Evolutionary conservation across 2,797 vertebrate genomes (phyloP).

Genomic region (Gila robusta): DNA sequence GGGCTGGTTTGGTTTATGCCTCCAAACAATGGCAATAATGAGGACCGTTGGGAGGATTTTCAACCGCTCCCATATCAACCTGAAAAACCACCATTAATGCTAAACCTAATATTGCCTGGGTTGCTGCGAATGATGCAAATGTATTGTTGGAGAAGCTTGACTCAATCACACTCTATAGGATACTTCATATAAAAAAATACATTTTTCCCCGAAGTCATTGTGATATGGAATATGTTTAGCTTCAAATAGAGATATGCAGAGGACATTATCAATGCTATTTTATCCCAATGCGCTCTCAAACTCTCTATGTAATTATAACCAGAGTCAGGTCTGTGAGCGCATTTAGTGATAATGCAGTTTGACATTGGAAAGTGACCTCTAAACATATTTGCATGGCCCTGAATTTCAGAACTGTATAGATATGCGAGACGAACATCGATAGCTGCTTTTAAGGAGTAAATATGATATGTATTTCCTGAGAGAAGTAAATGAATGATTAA

Average conservation of each 20-base stretch:
- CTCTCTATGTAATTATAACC: conserved; percentile 53
- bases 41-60: conserved; percentile 37
- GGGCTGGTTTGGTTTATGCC: background rate
- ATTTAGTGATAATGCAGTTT: conserved; percentile 57
- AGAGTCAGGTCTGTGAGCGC: conserved; percentile 51
- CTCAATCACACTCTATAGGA: background rate
- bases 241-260: conserved; percentile 5
- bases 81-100: conserved; percentile 9
- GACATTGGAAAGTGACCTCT: conserved; percentile 60
- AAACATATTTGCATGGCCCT: conserved; percentile 54
- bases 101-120: background rate
- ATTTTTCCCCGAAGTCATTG: background rate
- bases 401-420: conserved; percentile 56
- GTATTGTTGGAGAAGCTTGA: background rate
- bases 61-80: conserved; percentile 23
- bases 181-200: background rate
- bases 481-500: conserved; percentile 62
- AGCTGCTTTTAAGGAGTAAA: conserved; percentile 62
- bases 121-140: background rate
- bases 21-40: conserved; percentile 46
- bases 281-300: conserved; percentile 36
- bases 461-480: conserved; percentile 61
- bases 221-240: conserved; percentile 11
- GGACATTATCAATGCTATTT: conserved; percentile 39
- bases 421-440: conserved; percentile 64